Evolutionary conservation across 2,113 vertebrate genomes (phyloP), one percentile per base, ranked within the genome.

Genomic region (Syngnathus floridae): DNA sequence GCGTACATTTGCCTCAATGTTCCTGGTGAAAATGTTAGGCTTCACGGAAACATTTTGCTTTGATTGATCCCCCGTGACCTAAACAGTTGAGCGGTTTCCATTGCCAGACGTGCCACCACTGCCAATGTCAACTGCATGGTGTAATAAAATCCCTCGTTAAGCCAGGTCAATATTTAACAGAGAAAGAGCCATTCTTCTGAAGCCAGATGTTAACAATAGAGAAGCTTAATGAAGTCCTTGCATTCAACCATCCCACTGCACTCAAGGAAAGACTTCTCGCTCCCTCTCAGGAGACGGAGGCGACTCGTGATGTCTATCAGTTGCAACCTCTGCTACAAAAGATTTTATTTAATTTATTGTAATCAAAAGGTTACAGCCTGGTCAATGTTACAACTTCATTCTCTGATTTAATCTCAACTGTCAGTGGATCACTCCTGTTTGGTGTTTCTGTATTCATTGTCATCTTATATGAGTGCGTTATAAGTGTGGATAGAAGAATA

Each of bases 171-270:
- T 82, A 82, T 90, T 86, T 86, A 84, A 74, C 84, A 83, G 74
- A 89, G 88, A 88, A 87, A 89, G 84, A 77, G 78, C 80, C 82
- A 86, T 90, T 90, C 84, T 89, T 88, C 83, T 77, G 64, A 77
- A 73, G 80, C 85, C 91, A 92, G 88, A 90, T 92, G 91, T 90
- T 90, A 89, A 91, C 88, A 91, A 91, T 90, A 91, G 87, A 90
- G 85, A 56, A 79, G 64, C 82, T 86, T 90, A 90, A 91, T 88
- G 88, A 92, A 89, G 88, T 82, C 82, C 86, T 87, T 71, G 75
- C 85, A 84, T 79, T 87, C 79, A 85, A 85, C 77, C 86, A 84
- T 84, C 79, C 76, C 81, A 75, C 80, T 73, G 80, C 81, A 72
- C 82, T 88, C 83, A 80, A 84, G 80, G 84, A 88, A 86, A 90